Conservation (phyloP, 2,888 invertebrate genomes). For the Glaucopsyche alexis region DNA sequence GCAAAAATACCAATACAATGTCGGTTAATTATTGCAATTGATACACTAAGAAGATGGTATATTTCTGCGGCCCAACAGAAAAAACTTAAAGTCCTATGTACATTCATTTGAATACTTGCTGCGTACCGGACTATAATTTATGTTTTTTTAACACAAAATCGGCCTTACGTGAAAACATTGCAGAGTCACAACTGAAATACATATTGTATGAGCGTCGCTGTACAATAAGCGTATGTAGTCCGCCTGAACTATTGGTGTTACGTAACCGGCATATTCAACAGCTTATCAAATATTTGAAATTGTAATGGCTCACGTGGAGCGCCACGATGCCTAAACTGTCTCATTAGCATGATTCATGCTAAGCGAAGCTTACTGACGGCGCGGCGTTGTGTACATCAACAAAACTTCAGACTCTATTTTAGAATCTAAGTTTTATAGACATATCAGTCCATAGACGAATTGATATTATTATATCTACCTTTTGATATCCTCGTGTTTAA, state of each 20-base stretch:
- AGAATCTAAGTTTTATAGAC: no score
- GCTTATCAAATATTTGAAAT: constrained; percentile 16
- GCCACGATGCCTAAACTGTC: constrained; percentile 6
- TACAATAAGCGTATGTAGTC: background rate
- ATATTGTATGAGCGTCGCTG: constrained; percentile 2
- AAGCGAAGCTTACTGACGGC: background rate
- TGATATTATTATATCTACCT: no score
- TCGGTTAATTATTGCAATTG: no score
- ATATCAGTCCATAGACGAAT: no score
- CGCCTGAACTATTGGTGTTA: background rate
- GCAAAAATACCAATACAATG: background rate
- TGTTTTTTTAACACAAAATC: background rate
- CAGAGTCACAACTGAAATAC: background rate
- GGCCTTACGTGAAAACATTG: background rate
- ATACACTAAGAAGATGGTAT: no score
- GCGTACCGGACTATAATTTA: no score
- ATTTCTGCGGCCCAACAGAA: no score
- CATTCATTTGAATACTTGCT: no score
- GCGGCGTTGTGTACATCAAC: background rate
- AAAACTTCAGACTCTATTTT: background rate
- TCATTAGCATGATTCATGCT: background rate
- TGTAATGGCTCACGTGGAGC: constrained; percentile 6
- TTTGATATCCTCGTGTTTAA: no score
- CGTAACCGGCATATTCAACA: constrained; percentile 4
- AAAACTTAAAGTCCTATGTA: no score